phyloP scores from a whole-genome alignment of 2,113 vertebrate genomes.

The Notechis scutatus region DNA sequence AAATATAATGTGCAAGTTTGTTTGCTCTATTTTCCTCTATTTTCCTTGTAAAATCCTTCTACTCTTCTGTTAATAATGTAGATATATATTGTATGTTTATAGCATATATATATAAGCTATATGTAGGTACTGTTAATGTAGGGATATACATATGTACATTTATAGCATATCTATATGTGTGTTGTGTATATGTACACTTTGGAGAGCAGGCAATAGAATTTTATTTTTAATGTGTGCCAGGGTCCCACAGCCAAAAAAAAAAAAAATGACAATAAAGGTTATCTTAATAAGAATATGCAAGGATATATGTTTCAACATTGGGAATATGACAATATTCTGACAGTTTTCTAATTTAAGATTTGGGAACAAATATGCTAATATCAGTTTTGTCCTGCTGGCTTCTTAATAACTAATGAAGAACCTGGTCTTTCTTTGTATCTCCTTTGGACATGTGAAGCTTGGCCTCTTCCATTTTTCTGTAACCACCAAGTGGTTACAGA shows the following conservation, averaged over 20 bases:
- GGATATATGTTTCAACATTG: too few relatives aligned
- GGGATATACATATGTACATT: too few relatives aligned
- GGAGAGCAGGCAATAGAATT: too few relatives aligned
- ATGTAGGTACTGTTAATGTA: too few relatives aligned
- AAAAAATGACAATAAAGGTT: too few relatives aligned
- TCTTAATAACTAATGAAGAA: background rate
- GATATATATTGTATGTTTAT: too few relatives aligned
- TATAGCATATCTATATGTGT: too few relatives aligned
- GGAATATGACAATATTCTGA: background rate
- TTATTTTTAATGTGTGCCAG: too few relatives aligned
- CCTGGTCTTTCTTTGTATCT: rapidly evolving
- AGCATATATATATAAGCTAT: too few relatives aligned
- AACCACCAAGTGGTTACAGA: background rate
- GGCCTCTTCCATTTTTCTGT: background rate
- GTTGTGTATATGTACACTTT: too few relatives aligned
- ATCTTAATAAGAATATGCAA: background rate
- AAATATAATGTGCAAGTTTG: background rate
- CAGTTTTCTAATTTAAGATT: background rate
- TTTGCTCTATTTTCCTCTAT: background rate
- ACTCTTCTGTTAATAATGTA: background rate
- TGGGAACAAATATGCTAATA: background rate
- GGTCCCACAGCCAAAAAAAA: too few relatives aligned
- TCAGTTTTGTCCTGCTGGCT: background rate
- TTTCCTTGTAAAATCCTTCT: background rate
- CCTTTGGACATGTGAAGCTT: background rate